Evolutionary conservation across 37 sponge, comb jelly and placozoan genomes (phyloP), one percentile per base, ranked within the genome.

Genomic region (Haliclona indistincta): DNA sequence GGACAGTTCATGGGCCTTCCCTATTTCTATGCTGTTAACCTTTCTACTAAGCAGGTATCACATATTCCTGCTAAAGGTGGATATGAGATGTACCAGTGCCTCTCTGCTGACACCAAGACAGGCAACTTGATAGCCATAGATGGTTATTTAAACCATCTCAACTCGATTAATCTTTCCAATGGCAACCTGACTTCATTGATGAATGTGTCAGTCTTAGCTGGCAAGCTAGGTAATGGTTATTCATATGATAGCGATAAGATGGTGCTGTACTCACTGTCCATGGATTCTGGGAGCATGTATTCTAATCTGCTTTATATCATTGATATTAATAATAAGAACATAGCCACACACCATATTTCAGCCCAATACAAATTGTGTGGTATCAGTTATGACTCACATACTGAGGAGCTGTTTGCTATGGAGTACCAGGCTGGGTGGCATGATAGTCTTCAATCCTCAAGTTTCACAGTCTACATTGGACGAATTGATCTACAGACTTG

Each of bases 1-100:
- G 56, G 56, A 3, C 56, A 55, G 56, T 55, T 7, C 6, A 55
- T 55, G 56, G 56, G 56, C 26, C 56, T 55, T 5, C 56, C 56
- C 23, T 55, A 55, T 5, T 55, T 55, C 56, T 55, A 55, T 5
- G 6, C 56, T 3, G 6, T 55, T 28, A 55, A 55, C 6, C 56
- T 55, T 5, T 23, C 4, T 3, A 55, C 2, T 7, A 5, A 28
- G 4, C 3, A 2, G 56, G 6, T 55, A 5, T 55, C 56, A 28
- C 2, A 55, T 7, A 55, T 55, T 5, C 56, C 56, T 28, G 26
- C 56, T 3, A 23, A 55, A 5, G 56, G 56, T 28, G 56, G 56
- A 23, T 55, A 55, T 55, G 56, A 55, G 26, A 2, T 55, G 6
- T 55, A 55, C 6, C 56, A 28, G 23, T 55, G 56, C 56, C 56